These are phyloP conservation scores for Leucophenga varia DNA, from an alignment of 1,140 invertebrate genomes.

Conservation along the genomic window DNA sequence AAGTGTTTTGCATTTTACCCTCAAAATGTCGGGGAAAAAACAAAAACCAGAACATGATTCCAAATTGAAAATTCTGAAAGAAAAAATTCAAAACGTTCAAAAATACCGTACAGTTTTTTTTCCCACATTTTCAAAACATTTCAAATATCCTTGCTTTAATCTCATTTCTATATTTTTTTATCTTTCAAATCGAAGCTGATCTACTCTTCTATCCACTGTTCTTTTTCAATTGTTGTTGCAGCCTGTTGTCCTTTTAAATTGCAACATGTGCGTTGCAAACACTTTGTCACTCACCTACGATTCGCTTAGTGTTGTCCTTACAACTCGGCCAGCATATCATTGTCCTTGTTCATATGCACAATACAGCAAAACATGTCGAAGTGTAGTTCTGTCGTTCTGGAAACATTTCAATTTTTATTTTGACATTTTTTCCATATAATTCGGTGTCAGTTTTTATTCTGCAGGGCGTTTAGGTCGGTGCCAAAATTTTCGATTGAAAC, in stretches of 20 bases:
- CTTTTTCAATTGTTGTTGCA: too few species aligned
- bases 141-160: too few species aligned
- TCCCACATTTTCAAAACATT: too few species aligned
- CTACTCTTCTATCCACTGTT: slow-evolving; percentile 9
- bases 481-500: slow-evolving; percentile 16
- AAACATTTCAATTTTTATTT: slow-evolving; percentile 51
- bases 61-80: slow-evolving; percentile 53
- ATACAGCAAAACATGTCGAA: slow-evolving; percentile 36
- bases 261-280: slow-evolving; percentile 50
- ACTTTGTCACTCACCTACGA: too few species aligned
- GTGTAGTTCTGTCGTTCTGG: slow-evolving; percentile 44
- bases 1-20: slow-evolving; percentile 20
- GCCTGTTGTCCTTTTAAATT: slow-evolving; percentile 39
- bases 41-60: slow-evolving; percentile 38
- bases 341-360: slow-evolving; percentile 19
- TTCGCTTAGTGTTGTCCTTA: too few species aligned
- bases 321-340: too few species aligned
- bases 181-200: background rate
- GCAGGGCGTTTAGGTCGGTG: slow-evolving; percentile 20
- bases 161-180: slow-evolving; percentile 11
- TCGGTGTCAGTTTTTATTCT: slow-evolving; percentile 27
- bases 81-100: too few species aligned
- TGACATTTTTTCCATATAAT: too few species aligned
- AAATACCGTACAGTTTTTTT: too few species aligned
- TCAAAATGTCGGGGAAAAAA: slow-evolving; percentile 9